These are phyloP conservation scores for Eriocheir sinensis DNA, from an alignment of 1,140 invertebrate genomes.

Conservation along the genomic window DNA sequence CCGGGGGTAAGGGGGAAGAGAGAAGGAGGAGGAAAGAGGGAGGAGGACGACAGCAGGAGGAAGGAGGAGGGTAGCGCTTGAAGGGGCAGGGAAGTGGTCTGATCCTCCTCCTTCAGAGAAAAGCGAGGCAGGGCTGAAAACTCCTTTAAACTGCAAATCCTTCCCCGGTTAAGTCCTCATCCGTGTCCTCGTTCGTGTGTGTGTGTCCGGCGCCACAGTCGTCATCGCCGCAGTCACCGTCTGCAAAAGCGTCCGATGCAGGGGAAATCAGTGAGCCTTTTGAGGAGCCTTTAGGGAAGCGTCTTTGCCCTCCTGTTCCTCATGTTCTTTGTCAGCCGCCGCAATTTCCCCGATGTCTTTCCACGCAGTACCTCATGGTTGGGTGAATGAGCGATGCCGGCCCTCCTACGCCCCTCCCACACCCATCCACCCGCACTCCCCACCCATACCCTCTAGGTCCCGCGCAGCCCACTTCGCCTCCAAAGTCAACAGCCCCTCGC, in stretches of 20 bases:
- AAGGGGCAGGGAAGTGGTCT: neutral
- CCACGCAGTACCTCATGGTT: neutral
- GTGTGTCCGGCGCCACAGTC: too few species aligned
- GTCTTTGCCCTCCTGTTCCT: neutral
- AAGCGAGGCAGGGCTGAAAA: neutral
- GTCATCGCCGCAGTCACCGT: too few species aligned
- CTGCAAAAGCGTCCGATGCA: neutral
- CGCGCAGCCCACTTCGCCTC: neutral
- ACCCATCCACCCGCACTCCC: too few species aligned
- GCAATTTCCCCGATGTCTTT: neutral
- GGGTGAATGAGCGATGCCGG: neutral
- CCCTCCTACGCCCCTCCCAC: neutral
- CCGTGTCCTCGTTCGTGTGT: neutral
- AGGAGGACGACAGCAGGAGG: neutral
- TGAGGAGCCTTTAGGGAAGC: neutral
- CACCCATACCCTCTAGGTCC: too few species aligned
- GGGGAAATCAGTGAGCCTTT: neutral
- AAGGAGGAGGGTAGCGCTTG: neutral
- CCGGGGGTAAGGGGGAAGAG: neutral
- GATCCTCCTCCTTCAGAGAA: neutral
- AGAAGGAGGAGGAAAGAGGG: neutral
- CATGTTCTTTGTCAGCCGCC: neutral
- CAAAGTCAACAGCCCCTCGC: slow-evolving; percentile 19
- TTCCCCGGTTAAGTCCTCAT: too few species aligned
- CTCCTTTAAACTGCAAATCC: neutral